Evolutionary conservation across 2,113 vertebrate species (phyloP).

Genomic region (Okapia johnstoni): DNA sequence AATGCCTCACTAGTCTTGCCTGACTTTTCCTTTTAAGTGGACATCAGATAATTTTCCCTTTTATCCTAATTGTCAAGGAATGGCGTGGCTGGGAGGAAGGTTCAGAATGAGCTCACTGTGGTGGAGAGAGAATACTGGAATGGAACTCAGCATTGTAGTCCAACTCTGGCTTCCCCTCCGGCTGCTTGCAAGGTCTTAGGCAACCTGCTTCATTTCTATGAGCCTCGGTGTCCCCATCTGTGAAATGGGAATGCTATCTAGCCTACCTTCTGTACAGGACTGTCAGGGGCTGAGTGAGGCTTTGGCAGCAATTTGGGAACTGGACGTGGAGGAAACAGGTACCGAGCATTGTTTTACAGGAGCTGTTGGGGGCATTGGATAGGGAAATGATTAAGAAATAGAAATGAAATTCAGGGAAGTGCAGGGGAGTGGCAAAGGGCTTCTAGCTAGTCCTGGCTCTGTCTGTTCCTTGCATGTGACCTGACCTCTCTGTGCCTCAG

Average conservation of each 20-base stretch:
- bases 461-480: not conserved
- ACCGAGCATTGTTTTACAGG: not conserved
- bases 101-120: not conserved
- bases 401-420: not conserved
- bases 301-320: not conserved
- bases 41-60: not conserved
- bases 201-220: not conserved
- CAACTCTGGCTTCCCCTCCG: not conserved
- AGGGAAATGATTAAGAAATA: not conserved
- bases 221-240: not conserved
- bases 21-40: not conserved
- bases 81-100: not conserved
- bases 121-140: not conserved
- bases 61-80: not conserved
- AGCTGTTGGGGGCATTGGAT: not conserved
- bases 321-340: not conserved
- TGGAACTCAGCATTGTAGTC: not conserved
- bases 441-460: not conserved
- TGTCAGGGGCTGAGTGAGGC: not conserved
- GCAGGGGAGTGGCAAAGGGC: not conserved
- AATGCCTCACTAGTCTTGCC: not conserved
- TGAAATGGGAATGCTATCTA: not conserved
- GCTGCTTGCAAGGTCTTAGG: not conserved
- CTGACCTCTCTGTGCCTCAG: not conserved
- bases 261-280: not conserved